Evolutionary conservation across 2,113 vertebrate species (phyloP).

Genomic region (Myanophis thanlyinensis): DNA sequence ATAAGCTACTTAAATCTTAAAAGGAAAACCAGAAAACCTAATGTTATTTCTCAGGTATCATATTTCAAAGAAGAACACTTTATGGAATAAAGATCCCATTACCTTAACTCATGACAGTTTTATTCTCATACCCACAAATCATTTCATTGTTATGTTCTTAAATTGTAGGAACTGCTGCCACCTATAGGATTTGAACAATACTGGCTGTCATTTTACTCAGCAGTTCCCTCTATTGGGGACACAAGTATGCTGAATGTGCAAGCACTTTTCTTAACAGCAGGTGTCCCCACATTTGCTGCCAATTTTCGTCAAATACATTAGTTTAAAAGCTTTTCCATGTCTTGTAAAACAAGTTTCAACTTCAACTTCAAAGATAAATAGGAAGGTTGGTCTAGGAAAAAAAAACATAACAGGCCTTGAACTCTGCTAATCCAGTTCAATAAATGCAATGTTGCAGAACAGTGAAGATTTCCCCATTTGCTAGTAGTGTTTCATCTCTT

Average conservation of each 20-base stretch:
- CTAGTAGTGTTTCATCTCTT: constrained; percentile 43
- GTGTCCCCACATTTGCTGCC: constrained; percentile 76
- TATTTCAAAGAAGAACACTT: constrained; percentile 72
- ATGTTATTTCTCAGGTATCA: constrained; percentile 62
- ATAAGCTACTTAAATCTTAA: constrained; percentile 68
- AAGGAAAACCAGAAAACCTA: constrained; percentile 60
- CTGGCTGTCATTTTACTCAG: constrained; percentile 45
- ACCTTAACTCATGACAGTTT: constrained; percentile 66
- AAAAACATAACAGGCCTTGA: constrained; percentile 47
- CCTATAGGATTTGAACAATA: constrained; percentile 72
- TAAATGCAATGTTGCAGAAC: constrained; percentile 59
- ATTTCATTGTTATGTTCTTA: constrained; percentile 68
- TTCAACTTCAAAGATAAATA: constrained; percentile 60
- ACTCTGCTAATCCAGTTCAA: constrained; percentile 61
- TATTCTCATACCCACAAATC: constrained; percentile 56
- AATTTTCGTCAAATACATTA: constrained; percentile 63
- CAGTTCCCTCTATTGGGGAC: constrained; percentile 63
- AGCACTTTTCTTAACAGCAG: constrained; percentile 79
- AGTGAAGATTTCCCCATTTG: constrained; percentile 51
- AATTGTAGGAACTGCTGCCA: constrained; percentile 88
- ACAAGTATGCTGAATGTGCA: constrained; percentile 59
- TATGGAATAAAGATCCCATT: constrained; percentile 62
- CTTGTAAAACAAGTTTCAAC: constrained; percentile 69
- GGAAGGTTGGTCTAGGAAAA: constrained; percentile 55
- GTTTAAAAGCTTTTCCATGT: constrained; percentile 77